Evolutionary conservation across 2,797 vertebrate genomes (phyloP).

Genomic region (Tympanoctomys barrerae): DNA sequence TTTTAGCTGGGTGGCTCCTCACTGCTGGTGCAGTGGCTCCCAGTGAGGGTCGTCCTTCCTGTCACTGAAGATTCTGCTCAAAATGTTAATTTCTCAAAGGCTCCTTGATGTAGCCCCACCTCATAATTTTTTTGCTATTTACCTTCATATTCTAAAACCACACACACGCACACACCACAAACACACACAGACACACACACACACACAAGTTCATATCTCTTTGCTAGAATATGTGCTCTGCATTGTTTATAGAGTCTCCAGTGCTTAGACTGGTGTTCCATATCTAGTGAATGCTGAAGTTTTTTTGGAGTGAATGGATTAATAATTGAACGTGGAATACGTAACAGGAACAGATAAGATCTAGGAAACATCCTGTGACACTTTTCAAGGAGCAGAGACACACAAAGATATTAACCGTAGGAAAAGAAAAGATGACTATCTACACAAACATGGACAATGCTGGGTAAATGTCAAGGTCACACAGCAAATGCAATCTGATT

Average conservation of each 20-base stretch:
- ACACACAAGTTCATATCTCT: conserved; percentile 13
- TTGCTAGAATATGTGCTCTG: neutral
- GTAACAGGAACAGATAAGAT: neutral
- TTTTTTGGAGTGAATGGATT: neutral
- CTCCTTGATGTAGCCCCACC: neutral
- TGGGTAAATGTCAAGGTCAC: conserved; percentile 39
- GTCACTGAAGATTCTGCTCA: neutral
- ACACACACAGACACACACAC: no score
- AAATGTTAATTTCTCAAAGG: neutral
- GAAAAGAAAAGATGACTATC: conserved; percentile 41
- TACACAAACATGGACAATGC: neutral
- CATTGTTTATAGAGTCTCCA: neutral
- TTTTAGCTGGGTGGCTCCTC: neutral
- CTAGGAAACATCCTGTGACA: neutral
- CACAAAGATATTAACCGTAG: conserved; percentile 4
- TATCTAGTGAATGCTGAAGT: neutral
- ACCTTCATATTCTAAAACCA: neutral
- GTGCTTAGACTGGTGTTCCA: neutral
- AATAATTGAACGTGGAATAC: neutral
- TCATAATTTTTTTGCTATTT: neutral
- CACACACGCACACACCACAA: neutral
- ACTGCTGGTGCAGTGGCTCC: neutral
- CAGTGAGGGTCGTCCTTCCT: neutral
- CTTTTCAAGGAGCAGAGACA: neutral
- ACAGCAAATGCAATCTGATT: neutral